Evolutionary conservation across 64 coral and sea anemone genomes (phyloP).

Genomic region (Montipora capricornis): DNA sequence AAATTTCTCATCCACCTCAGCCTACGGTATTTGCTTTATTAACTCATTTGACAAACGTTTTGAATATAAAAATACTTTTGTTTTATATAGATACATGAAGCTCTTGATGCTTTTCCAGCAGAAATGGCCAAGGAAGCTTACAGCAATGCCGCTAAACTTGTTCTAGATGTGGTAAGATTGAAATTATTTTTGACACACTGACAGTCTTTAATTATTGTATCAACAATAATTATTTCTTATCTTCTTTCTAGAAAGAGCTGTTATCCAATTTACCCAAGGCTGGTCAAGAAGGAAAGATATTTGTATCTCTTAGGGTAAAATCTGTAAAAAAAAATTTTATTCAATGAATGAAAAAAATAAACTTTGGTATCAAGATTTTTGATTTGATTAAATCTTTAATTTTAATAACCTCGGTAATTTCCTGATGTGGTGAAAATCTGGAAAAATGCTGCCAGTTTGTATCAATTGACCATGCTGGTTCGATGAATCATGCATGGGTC

Average conservation of each 20-base stretch:
- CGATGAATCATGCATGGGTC: no score
- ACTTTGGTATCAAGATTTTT: no score
- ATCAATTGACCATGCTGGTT: no score
- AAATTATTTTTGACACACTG: no score
- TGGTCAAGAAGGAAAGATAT: conserved; percentile 94
- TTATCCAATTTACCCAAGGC: conserved; percentile 78
- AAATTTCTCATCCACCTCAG: no score
- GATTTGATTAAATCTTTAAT: no score
- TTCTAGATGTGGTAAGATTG: conserved; percentile 66
- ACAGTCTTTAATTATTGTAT: not conserved
- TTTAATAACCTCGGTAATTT: no score
- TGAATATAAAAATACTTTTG: not conserved
- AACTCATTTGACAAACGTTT: no score
- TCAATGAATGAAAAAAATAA: no score
- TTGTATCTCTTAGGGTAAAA: conserved; percentile 76
- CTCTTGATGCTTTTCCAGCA: conserved; percentile 81
- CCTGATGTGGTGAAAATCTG: no score
- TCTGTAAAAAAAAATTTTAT: no score
- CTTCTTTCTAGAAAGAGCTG: conserved; percentile 69
- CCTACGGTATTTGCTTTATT: not conserved
- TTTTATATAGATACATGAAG: conserved; percentile 76
- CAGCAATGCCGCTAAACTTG: conserved; percentile 83
- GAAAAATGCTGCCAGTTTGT: no score
- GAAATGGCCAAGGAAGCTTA: conserved; percentile 70
- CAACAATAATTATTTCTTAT: not conserved